phyloP scores from a whole-genome alignment of 2,888 invertebrate genomes.

The Noctua pronuba region DNA sequence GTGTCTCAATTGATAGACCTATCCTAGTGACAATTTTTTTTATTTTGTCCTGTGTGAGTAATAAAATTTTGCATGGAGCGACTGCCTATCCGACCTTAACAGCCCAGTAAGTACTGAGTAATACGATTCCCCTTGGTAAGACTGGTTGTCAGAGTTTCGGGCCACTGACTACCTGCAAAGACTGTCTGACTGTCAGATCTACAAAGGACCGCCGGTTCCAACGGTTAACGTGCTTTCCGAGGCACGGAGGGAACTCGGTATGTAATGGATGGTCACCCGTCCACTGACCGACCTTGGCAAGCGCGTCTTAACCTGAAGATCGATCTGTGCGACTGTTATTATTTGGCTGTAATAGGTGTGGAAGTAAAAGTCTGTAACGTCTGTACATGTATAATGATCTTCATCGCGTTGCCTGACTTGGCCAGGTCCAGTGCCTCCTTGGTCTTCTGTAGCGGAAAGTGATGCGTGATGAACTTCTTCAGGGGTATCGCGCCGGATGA shows the following conservation, averaged over 20 bases:
- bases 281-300: not conserved
- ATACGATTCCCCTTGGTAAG: not conserved
- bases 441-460: constrained; percentile 93
- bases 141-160: not conserved
- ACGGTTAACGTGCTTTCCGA: not conserved
- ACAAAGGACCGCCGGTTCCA: not conserved
- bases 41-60: too few relatives aligned
- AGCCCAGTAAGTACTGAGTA: not conserved
- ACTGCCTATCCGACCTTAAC: too few relatives aligned
- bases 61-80: too few relatives aligned
- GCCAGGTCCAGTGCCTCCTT: constrained; percentile 95
- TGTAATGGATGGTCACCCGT: not conserved
- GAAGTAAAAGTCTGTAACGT: constrained; percentile 56
- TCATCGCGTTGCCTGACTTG: constrained; percentile 94
- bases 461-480: constrained; percentile 95
- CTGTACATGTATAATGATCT: constrained; percentile 95
- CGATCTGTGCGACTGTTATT: not conserved
- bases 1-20: too few relatives aligned
- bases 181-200: too few relatives aligned
- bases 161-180: too few relatives aligned
- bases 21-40: too few relatives aligned
- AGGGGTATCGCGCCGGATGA: constrained; percentile 93
- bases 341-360: not conserved
- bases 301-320: not conserved
- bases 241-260: not conserved